Evolutionary conservation across 1,140 invertebrate genomes (phyloP), one percentile per base, ranked within the genome.

Genomic region (Lordiphosa collinella): DNA sequence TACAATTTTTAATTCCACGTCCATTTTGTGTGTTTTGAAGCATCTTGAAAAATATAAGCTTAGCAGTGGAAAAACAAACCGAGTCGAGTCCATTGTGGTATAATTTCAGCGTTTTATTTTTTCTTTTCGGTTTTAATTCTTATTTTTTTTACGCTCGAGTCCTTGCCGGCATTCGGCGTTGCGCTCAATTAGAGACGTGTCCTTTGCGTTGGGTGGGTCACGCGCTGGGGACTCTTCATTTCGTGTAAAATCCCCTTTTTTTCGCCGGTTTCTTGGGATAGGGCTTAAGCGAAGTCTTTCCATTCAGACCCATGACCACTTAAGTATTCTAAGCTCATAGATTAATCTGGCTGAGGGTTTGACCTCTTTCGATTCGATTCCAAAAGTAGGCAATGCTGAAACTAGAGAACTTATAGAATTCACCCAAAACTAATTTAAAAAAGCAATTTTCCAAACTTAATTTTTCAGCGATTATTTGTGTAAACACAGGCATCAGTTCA

Each of bases 391-490:
- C 75, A 67, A 31, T 50, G 43, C 16, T 29, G 25, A 38, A 29
- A 18, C 18, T 18, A 18, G 18, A 18, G 18, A 18, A 18, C 18
- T 18, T 4, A 16, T 16, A 16, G 14, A 16, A 16, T 16, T 16
- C 14, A 16, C 14, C 18, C 18, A 2, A 18, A 18, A 18, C 18
- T 18, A 18, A 25, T 25, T 25, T 25, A 25, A 25, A 63, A 87
- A 87, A 84, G 78, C 84, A 87, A 87, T 87, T 87, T 87, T 63
- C 69, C 53, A 75, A 87, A 87, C 85, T 87, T 85, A 87, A 87
- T 87, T 87, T 87, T 80, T 87, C 71, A 84, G 78, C 84, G 84
- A 87, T 87, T 87, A 87, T 87, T 74, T 87, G 71, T 86, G 84
- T 84, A 87, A 87, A 87, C 86, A 78, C 38, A 53, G 37, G 29